Evolutionary conservation across 2,113 vertebrate genomes (phyloP), one percentile per base, ranked within the genome.

Genomic region (Phycodurus eques): DNA sequence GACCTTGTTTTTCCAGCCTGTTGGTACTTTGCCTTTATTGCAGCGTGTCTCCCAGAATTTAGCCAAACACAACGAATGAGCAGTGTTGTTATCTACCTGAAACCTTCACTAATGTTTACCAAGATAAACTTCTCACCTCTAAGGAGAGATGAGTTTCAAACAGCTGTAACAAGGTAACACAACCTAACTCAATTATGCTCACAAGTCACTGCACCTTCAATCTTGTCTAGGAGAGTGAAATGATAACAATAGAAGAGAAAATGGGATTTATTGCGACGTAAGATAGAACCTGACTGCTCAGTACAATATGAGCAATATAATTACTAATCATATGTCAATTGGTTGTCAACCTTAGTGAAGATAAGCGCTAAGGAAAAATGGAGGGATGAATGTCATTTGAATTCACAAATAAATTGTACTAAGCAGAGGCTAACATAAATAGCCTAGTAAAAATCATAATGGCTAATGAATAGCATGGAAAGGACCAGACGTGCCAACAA

Each of bases 131-230:
- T 47, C 33, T 60, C 44, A 69, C 57, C 49, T 63, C 2, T 47
- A 43, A 39, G 15, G 49, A 53, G 68, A 63, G 27, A 57, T 22
- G 63, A 73, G 72, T 81, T 75, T 72, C 10, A 75, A 81, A 68
- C 56, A 20, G 6, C 42, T 62, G 46, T 15, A 67, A 79, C 44
- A 67, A 70, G 75, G 71, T 74, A 71, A 75, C 60, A 72, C 56
- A 66, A 68, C 5, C 64, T 67, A 62, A 74, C 65, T 31, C 35
- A 60, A 73, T 79, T 66, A 46, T 68, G 72, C 72, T 22, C 54
- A 57, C 2, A 59, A 64, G 62, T 64, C 19, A 1, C 31, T 64
- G 20, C 42, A 11, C 20, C 15, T 62, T 42, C 33, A 13, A 10
- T 20, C 35, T 63, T 2, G 35, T 42, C 35, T 11, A 12, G 44